Evolutionary conservation across 2,888 invertebrate genomes (phyloP), one percentile per base, ranked within the genome.

Genomic region (Nomada hirtipes): DNA sequence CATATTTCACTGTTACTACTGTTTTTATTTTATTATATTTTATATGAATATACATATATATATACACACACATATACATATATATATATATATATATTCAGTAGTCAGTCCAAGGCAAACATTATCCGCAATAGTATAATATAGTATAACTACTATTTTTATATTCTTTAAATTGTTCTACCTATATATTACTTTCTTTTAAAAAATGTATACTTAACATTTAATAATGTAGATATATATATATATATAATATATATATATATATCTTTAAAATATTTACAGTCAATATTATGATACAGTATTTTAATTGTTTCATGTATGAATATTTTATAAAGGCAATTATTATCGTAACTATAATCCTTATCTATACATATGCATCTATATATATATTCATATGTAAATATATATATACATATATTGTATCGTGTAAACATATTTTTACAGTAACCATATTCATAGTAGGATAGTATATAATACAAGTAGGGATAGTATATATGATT

Each of bases 81-180:
- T 50, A 68, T 63, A 72, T 64, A 65, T 75, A 69, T 55, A 53
- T 82, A 76, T 89, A 85, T 89, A 91, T 90, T 89, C 88, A 88
- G 86, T 93, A 93, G 91, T 93, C 93, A 93, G 93, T 93, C 93
- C 93, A 93, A 93, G 93, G 93, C 93, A 93, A 93, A 93, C 92
- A 92, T 93, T 93, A 92, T 93, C 91, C 91, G 92, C 91, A 90
- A 90, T 87, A 87, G 76, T 88, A 79, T 85, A 87, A 90, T 91
- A 92, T 91, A 91, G 93, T 92, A 91, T 91, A 92, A 88, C 91
- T 92, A 93, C 91, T 89, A 92, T 92, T 91, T 90, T 89, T 87
- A 83, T 90, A 88, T 86, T 88, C 85, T 89, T 90, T 89, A 87
- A 83, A 89, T 88, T 85, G 85, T 90, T 91, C 91, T 92, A 93